Evolutionary conservation across 2,113 vertebrate species (phyloP).

Genomic region (Phalacrocorax pelagicus): DNA sequence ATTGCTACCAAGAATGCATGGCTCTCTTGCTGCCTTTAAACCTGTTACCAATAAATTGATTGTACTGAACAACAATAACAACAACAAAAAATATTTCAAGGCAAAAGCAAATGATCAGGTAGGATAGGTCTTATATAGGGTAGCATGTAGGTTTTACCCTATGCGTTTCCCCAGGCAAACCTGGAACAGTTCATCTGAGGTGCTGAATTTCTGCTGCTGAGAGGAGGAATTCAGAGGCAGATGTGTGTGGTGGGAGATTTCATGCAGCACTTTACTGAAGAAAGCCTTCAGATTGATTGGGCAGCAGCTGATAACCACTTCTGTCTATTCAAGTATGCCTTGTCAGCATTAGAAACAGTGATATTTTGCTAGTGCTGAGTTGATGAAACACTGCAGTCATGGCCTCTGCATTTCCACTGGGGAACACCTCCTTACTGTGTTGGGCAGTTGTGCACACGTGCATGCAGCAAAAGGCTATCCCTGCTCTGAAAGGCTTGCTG

Average conservation of each 20-base stretch:
- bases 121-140: neutral
- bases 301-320: neutral
- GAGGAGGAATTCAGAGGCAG: neutral
- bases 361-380: neutral
- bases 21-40: neutral
- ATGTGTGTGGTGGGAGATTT: neutral
- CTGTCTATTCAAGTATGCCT: neutral
- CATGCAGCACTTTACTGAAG: neutral
- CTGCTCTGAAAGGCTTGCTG: neutral
- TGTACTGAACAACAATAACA: neutral
- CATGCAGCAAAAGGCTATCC: accelerated
- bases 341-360: neutral
- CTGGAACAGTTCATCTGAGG: neutral
- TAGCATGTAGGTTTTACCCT: neutral
- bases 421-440: neutral
- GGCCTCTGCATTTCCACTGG: accelerated
- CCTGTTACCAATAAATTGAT: neutral
- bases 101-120: neutral
- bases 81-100: neutral
- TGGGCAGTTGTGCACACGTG: accelerated
- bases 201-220: neutral
- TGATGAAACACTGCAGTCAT: neutral
- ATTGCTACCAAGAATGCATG: accelerated
- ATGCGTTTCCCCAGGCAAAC: neutral
- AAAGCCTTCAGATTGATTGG: neutral